These are phyloP conservation scores for Solenodon paradoxus DNA, from an alignment of 2,113 vertebrate genomes.

Conservation along the genomic window DNA sequence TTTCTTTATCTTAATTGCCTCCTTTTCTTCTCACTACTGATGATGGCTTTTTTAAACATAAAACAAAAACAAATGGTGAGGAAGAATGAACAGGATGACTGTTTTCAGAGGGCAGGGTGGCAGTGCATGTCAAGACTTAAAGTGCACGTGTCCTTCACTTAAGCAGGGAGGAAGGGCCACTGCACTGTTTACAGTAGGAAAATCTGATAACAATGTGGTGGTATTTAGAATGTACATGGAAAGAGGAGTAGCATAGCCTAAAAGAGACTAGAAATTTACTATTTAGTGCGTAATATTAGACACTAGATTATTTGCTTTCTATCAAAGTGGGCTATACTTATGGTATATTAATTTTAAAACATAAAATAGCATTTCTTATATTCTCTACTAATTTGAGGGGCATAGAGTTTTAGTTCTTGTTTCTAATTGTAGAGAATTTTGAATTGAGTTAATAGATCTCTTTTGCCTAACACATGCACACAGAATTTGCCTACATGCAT, in stretches of 20 bases:
- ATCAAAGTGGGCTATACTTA: neutral
- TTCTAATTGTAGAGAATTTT: neutral
- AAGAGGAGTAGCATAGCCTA: neutral
- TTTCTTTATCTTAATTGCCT: neutral
- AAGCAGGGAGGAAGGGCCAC: neutral
- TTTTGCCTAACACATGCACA: constrained; percentile 8
- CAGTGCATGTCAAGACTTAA: neutral
- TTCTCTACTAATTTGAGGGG: neutral
- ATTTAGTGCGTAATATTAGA: neutral
- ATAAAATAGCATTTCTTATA: neutral
- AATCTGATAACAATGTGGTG: neutral
- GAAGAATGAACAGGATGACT: neutral
- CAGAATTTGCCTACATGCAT: neutral
- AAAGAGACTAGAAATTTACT: neutral
- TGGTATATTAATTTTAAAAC: neutral
- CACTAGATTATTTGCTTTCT: neutral
- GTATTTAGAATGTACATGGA: neutral
- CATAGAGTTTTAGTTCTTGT: neutral
- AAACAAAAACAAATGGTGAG: neutral
- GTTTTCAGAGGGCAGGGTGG: neutral
- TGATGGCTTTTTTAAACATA: neutral
- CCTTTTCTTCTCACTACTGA: neutral
- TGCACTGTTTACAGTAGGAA: neutral
- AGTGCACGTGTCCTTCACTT: neutral
- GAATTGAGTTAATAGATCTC: neutral